Evolutionary conservation across 2,888 invertebrate genomes (phyloP).

Genomic region (Euspilapteryx auroguttella): DNA sequence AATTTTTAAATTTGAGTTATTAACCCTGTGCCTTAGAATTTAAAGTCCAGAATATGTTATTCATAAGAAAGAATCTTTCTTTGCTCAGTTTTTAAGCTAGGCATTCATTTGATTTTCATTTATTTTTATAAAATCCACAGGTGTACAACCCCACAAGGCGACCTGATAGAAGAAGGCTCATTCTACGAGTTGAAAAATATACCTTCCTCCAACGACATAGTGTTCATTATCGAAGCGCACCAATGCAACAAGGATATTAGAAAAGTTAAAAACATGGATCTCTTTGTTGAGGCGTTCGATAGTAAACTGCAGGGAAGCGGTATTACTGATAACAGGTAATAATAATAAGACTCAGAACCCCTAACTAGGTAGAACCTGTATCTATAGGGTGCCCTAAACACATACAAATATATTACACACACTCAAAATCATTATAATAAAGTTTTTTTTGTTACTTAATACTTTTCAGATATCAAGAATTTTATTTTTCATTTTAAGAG

Average conservation of each 20-base stretch:
- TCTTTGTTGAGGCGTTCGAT: constrained; percentile 67
- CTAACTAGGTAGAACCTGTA: neutral
- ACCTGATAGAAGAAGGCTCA: constrained; percentile 73
- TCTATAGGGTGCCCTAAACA: neutral
- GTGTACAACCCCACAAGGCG: constrained; percentile 71
- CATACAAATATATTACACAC: too few species aligned
- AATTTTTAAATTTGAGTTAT: too few species aligned
- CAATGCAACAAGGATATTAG: constrained; percentile 75
- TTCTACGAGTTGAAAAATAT: constrained; percentile 68
- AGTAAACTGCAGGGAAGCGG: constrained; percentile 68
- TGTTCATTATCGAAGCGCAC: constrained; percentile 88
- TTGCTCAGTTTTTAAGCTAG: too few species aligned
- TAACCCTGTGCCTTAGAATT: too few species aligned
- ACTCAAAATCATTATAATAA: too few species aligned
- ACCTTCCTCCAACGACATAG: constrained; percentile 77
- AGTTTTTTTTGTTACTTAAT: too few species aligned
- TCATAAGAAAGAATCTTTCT: too few species aligned
- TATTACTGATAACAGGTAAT: constrained; percentile 69
- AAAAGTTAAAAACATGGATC: constrained; percentile 68
- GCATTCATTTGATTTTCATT: neutral
- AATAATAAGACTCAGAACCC: neutral
- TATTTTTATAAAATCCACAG: constrained; percentile 24
- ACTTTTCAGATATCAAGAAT: too few species aligned
- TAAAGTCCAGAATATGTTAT: too few species aligned
- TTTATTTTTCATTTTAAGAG: too few species aligned